Base-by-base conservation (phyloP, 2,888 invertebrate genomes). In the Cotesia congregata region DNA sequence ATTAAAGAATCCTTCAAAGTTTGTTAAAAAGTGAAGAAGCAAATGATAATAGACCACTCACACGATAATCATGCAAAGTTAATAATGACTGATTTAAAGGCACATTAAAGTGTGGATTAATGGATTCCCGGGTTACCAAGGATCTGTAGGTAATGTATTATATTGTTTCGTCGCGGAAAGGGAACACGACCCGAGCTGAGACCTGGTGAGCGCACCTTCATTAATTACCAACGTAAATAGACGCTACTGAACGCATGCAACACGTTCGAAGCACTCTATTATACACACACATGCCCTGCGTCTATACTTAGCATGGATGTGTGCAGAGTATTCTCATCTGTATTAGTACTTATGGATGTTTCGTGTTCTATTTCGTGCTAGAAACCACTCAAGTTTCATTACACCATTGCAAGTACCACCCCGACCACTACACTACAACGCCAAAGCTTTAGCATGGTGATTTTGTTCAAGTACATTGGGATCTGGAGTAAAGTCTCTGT, bases 181-280 rank as follows among this genome's bases (percentile, higher is more conserved):
- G 40, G 40, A 72, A 41, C 15, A 76, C 67, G 20, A 65, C 59
- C 67, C 60, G 17, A 20, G 72, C 9, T 50, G 72, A 60, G 60
- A 71, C 65, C 59, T 39, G 40, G 30, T 62, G 72, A 72, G 62
- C 41, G 61, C 59, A 67, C 71, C 72, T 67, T 67, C 61, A 76
- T 76, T 62, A 72, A 76, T 76, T 76, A 72, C 50, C 30, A 68
- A 39, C 40, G 76, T 72, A 67, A 72, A 71, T 76, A 72, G 61
- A 72, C 60, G 59, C 75, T 59, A 59, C 9, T 39, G n/a, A 65
- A 71, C 59, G 59, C 59, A 17, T 65, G 71, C 38, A 65, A 65
- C 60, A 60, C 67, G 40, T 65, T 30, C 65, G 12, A 30, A 38
- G 15, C 6, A 62, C 62, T 17, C 50, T 50, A 12, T 50, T 50